Evolutionary conservation across 2,797 vertebrate genomes (phyloP).

Genomic region (Gastrophryne carolinensis): DNA sequence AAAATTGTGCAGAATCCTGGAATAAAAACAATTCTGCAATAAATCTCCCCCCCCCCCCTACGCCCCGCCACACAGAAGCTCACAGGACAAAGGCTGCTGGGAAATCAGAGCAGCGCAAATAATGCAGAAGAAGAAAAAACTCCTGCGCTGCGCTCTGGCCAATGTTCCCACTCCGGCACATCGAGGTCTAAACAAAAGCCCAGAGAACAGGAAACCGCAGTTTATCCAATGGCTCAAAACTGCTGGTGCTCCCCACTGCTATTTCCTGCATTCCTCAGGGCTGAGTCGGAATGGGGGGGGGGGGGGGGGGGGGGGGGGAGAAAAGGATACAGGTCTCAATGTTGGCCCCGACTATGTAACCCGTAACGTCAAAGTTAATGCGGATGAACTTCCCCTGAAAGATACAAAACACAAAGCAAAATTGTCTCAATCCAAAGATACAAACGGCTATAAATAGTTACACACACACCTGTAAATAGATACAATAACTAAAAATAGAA

Average conservation of each 20-base stretch:
- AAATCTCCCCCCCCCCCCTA: not conserved
- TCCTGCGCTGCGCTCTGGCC: no score
- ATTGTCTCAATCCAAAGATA: no score
- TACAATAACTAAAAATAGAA: no score
- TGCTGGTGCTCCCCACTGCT: not conserved
- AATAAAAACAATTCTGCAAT: no score
- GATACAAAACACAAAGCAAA: slow-evolving; percentile 38
- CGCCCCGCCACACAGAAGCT: not conserved
- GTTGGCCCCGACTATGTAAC: slow-evolving; percentile 97
- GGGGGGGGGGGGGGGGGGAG: no score
- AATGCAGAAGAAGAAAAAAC: not conserved
- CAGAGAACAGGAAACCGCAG: slow-evolving; percentile 3
- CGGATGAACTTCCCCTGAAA: slow-evolving; percentile 96
- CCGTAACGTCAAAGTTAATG: slow-evolving; percentile 98
- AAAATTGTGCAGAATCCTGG: no score
- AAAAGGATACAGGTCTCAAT: slow-evolving; percentile 99
- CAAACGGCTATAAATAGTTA: no score
- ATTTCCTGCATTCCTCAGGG: slow-evolving; percentile 13
- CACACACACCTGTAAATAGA: no score
- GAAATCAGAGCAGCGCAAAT: no score
- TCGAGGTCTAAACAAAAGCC: not conserved
- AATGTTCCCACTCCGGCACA: not conserved
- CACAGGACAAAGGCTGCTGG: not conserved
- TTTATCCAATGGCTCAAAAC: not conserved
- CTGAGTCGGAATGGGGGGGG: no score